Evolutionary conservation across 2,888 invertebrate genomes (phyloP).

Genomic region (Ectropis crepuscularia): DNA sequence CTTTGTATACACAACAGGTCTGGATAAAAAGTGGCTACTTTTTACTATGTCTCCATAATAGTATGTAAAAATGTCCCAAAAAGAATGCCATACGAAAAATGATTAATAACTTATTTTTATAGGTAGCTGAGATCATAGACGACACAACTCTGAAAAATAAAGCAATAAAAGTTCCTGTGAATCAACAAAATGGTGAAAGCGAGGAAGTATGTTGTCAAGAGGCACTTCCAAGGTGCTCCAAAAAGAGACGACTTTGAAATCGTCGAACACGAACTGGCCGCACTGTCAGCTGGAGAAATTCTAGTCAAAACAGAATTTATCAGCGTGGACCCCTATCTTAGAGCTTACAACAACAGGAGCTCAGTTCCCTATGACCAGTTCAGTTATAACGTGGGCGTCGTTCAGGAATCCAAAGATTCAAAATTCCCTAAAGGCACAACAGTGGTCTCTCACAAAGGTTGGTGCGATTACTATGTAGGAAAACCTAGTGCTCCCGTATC

Average conservation of each 20-base stretch:
- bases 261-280: slow-evolving; percentile 84
- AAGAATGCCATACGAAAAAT: too few species aligned
- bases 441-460: slow-evolving; percentile 81
- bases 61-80: too few species aligned
- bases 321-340: slow-evolving; percentile 58
- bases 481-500: slow-evolving; percentile 27
- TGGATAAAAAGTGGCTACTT: too few species aligned
- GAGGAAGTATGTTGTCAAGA: slow-evolving; percentile 84
- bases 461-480: slow-evolving; percentile 46
- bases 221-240: slow-evolving; percentile 84
- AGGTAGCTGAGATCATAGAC: too few species aligned
- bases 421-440: slow-evolving; percentile 85
- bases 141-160: too few species aligned
- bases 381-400: slow-evolving; percentile 60
- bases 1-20: too few species aligned
- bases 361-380: slow-evolving; percentile 59
- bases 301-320: slow-evolving; percentile 58
- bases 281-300: slow-evolving; percentile 81
- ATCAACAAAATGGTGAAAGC: slow-evolving; percentile 76
- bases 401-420: slow-evolving; percentile 86
- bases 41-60: too few species aligned
- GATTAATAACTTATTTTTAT: too few species aligned
- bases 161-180: too few species aligned
- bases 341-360: slow-evolving; percentile 43
- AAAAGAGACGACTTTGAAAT: slow-evolving; percentile 83